Percentiles rank a stretch among this genome's conserved stretches.
These are phyloP conservation scores for Neosilurus mollespiculum DNA, from an alignment of 2,797 vertebrate genomes.

Conservation along the genomic window DNA sequence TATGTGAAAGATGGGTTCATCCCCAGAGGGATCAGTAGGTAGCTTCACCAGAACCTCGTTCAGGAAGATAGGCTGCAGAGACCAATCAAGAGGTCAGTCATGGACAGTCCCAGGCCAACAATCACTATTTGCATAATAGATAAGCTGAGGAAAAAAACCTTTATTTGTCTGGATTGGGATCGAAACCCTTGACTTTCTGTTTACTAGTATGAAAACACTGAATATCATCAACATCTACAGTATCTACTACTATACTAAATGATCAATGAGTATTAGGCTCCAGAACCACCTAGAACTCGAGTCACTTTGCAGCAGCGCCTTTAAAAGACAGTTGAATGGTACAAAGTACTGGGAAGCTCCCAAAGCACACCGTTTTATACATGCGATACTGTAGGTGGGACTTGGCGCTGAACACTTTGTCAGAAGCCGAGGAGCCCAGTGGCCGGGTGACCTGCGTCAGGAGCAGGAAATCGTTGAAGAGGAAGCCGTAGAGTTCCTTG, in stretches of 20 bases:
- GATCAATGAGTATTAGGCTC: not conserved
- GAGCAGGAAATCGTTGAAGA: slow-evolving; percentile 98
- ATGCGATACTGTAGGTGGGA: slow-evolving; percentile 98
- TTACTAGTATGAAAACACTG: not conserved
- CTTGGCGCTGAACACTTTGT: slow-evolving; percentile 97
- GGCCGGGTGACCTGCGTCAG: slow-evolving; percentile 95
- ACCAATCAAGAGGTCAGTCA: not conserved
- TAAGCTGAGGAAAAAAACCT: not conserved
- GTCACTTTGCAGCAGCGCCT: not conserved
- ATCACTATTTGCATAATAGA: not conserved
- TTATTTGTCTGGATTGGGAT: not conserved
- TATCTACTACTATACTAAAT: not conserved
- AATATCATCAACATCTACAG: not conserved
- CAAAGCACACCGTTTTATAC: slow-evolving; percentile 92
- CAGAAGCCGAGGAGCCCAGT: slow-evolving; percentile 86
- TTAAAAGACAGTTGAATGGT: not conserved
- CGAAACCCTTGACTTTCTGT: not conserved
- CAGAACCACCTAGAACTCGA: not conserved
- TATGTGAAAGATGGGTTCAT: slow-evolving; percentile 98
- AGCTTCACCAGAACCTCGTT: slow-evolving; percentile 97
- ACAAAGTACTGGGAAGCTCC: not conserved
- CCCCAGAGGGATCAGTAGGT: slow-evolving; percentile 95
- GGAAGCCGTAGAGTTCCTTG: slow-evolving; percentile 97
- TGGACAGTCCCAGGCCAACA: not conserved
- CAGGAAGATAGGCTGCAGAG: slow-evolving; percentile 90